These are phyloP conservation scores for Colistium nudipinnis DNA, from an alignment of 2,113 vertebrate genomes.

Conservation along the genomic window DNA sequence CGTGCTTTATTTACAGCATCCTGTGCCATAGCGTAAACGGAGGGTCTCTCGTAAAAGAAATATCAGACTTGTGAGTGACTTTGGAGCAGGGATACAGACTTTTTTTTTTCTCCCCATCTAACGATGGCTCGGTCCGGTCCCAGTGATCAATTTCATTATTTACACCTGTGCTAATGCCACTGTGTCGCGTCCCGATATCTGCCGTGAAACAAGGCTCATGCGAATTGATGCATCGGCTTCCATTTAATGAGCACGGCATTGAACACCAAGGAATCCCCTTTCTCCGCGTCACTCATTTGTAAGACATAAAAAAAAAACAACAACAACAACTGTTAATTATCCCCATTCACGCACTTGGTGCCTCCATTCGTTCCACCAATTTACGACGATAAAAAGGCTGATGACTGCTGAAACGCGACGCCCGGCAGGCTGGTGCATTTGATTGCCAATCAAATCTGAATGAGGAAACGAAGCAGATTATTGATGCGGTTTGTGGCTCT, in stretches of 20 bases:
- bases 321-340: too few species aligned
- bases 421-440: constrained; percentile 83
- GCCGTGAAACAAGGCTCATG: background rate
- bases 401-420: constrained; percentile 82
- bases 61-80: too few species aligned
- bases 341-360: constrained; percentile 17
- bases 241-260: constrained; percentile 26
- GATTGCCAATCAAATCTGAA: constrained; percentile 88
- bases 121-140: too few species aligned
- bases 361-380: constrained; percentile 65
- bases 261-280: constrained; percentile 41
- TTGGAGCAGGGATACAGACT: too few species aligned
- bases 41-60: background rate
- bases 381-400: constrained; percentile 84
- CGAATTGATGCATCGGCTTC: background rate
- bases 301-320: background rate
- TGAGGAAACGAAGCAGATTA: constrained; percentile 86
- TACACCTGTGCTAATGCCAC: background rate
- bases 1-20: constrained; percentile 1
- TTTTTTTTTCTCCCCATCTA: too few species aligned
- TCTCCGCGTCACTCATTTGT: constrained; percentile 28
- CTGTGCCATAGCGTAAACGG: too few species aligned
- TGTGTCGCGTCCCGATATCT: background rate
- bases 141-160: background rate
- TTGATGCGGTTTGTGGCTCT: constrained; percentile 68